Evolutionary conservation across 2,797 vertebrate genomes (phyloP), one percentile per base, ranked within the genome.

Genomic region (Natrix natrix): DNA sequence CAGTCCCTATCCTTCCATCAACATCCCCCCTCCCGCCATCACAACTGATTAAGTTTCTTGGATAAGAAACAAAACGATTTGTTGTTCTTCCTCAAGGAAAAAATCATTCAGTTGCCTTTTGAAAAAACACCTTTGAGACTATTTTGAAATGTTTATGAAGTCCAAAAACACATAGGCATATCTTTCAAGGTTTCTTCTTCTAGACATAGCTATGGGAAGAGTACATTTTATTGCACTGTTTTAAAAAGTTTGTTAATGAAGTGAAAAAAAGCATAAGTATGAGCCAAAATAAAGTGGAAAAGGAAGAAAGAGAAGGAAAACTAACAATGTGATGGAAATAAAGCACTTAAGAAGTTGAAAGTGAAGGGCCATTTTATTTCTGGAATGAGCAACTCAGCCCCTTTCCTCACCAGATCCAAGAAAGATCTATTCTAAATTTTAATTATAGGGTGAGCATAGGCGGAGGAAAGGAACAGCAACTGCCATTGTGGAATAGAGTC

Each of bases 351-450:
- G n/a, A 93, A 94, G 94, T 74, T 61, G 93, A 69, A 14, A 87
- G 57, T 92, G 94, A 92, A 89, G 93, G 94, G 93, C 4, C 69
- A 57, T 66, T 96, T 97, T 93, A 96, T 96, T 96, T 97, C 95
- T 96, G 95, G 94, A 96, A 78, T 55, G 90, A 93, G 87, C 93
- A 96, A 95, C 93, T 83, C 86, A 93, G 43, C 94, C 92, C 92
- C 91, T 94, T 89, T 90, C 54, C 92, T 56, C 91, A 59, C 94
- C 94, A 91, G 90, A 91, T 92, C 89, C 93, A 93, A 96, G 95
- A 92, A 22, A 93, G 96, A 95, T 97, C 97, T 97, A 96, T 97
- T 97, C 96, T 95, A 87, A 95, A 94, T 96, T 96, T 92, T 97
- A 97, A 97, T 97, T 97, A 97, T 95, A 97, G 91, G 92, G 90